A percentile compares a stretch with the other conserved stretches of the same genome.
Evolutionary conservation across 1,140 invertebrate species (phyloP).

Genomic region (Pristionchus pacificus): DNA sequence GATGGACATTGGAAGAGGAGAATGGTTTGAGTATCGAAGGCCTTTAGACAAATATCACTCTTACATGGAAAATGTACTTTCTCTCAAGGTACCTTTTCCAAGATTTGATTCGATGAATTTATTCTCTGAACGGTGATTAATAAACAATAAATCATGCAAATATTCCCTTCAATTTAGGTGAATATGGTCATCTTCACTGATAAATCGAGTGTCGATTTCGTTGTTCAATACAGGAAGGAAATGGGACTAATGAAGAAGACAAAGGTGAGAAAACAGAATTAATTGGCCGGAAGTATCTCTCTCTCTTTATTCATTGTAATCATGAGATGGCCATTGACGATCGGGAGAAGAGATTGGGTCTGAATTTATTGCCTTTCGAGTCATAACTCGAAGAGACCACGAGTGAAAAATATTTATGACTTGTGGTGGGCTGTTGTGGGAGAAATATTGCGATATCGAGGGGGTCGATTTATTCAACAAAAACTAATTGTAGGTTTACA

Average conservation of each 20-base stretch:
- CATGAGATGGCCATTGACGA: no score
- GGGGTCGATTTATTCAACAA: no score
- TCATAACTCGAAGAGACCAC: no score
- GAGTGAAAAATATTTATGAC: no score
- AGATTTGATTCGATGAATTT: not conserved
- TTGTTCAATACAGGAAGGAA: conserved; percentile 32
- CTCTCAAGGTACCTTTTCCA: conserved; percentile 17
- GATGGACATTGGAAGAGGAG: conserved; percentile 43
- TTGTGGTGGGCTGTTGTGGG: no score
- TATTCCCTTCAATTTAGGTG: no score
- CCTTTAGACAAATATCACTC: conserved; percentile 47
- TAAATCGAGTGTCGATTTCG: conserved; percentile 44
- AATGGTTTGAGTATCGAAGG: conserved; percentile 39
- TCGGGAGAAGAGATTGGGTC: no score
- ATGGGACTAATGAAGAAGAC: conserved; percentile 41
- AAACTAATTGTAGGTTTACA: no score
- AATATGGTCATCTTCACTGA: conserved; percentile 56
- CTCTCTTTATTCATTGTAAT: conserved; percentile 5
- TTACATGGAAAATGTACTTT: conserved; percentile 47
- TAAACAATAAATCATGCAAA: no score
- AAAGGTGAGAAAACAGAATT: conserved; percentile 32
- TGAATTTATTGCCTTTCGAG: no score
- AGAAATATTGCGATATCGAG: no score
- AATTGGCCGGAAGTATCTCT: not conserved
- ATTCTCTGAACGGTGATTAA: no score